Evolutionary conservation across 2,888 invertebrate species (phyloP), one percentile per base, ranked within the genome.

Genomic region (Brachyptera putata): DNA sequence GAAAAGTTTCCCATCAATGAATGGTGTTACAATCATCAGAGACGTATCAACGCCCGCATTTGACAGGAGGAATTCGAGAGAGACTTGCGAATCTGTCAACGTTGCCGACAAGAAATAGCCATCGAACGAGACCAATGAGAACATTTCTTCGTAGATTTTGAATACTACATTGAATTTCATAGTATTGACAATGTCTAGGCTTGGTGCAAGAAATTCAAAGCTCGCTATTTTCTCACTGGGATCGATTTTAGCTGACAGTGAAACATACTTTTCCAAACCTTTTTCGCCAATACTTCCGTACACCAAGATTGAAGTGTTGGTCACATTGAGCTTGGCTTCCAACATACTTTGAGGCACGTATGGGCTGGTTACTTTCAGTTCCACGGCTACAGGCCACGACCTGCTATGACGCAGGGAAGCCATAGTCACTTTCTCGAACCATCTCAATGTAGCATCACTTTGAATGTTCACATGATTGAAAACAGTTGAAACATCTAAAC

Each of bases 231-330:
- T 34, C 21, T 58, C 34, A n/a, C 57, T 16, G 13, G 21, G 21
- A 49, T 61, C 43, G n/a, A 58, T 24, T 5, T 56, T 24, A n/a
- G 58, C 63, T n/a, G 50, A 58, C 5, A 63, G 16, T 49, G 56
- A 16, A n/a, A 61, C 48, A 34, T 30, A 58, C 3, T 58, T 49
- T 18, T 37, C 30, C 26, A 22, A 16, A n/a, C 16, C 13, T 21
- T 34, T 53, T 4, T 36, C 14, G n/a, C 61, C 63, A 26, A 34
- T 14, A 11, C 59, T 56, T 16, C 22, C 56, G 39, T 57, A 61
- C 9, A 56, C 30, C 1, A 14, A n/a, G 11, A 62, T 5, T 30
- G 60, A 24, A 11, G 37, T 36, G 43, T 60, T 56, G 7, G 57
- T 30, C 22, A 53, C 30, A 11, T 41, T 53, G 3, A 60, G 16